Percentiles rank a stretch among this genome's conserved stretches.
Evolutionary conservation across 2,797 vertebrate species (phyloP).

Genomic region (Chelonia mydas): DNA sequence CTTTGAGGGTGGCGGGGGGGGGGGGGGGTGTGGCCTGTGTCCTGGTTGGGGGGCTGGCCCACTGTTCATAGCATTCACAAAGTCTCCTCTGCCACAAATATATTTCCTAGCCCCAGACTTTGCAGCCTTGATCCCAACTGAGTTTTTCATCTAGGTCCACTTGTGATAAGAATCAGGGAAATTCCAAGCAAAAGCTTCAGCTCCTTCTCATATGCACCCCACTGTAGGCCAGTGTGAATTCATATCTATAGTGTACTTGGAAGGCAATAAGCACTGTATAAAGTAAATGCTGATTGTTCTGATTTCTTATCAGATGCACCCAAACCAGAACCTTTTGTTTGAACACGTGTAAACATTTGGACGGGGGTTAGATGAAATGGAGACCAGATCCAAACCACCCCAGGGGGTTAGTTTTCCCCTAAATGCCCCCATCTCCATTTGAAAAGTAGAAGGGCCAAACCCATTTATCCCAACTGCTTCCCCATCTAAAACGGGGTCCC

Average conservation of each 20-base stretch:
- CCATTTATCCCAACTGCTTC: not conserved
- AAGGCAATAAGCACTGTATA: not conserved
- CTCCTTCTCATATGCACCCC: not conserved
- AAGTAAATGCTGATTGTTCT: not conserved
- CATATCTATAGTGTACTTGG: not conserved
- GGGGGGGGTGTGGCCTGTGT: no score
- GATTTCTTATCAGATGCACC: no score
- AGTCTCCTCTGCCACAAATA: not conserved
- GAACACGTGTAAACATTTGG: no score
- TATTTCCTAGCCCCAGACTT: not conserved
- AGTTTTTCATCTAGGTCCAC: not conserved
- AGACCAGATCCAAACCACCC: no score
- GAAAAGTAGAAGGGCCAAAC: not conserved
- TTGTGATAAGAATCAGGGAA: not conserved
- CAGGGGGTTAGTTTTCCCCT: not conserved
- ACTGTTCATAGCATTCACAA: no score
- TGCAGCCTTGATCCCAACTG: rapidly evolving
- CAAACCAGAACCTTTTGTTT: no score
- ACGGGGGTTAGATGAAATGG: not conserved
- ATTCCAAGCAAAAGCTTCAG: not conserved
- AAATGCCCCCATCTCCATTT: not conserved
- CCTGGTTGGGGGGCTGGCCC: no score
- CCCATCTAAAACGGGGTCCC: not conserved
- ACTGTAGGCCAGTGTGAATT: not conserved
- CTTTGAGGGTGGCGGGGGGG: no score